Base-by-base conservation (phyloP, 2,113 vertebrate genomes). In the Antennarius striatus region DNA sequence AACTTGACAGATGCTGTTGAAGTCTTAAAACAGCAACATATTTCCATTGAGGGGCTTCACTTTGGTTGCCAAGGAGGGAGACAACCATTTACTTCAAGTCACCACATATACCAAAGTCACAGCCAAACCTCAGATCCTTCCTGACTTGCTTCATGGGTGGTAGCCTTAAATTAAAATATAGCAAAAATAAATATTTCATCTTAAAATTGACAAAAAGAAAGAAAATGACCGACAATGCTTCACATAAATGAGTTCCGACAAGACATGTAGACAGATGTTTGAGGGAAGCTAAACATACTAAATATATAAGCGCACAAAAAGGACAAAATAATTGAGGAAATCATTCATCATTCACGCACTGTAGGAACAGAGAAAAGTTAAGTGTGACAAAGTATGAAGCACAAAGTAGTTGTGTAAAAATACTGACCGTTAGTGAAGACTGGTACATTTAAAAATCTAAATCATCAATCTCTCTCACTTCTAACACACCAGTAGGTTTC, bases 1-100 rank as follows among this genome's bases (percentile, higher is more conserved):
- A n/a, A 17, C 30, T 17, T 7, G 9, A 7, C 58, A 57, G 46
- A 42, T 80, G 52, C 51, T 16, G 40, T 39, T 71, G 75, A 71
- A 47, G 51, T 46, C 17, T 22, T 28, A 32, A 63, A 63, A 39
- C 30, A 14, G 53, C 15, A 49, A 45, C 49, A 36, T 15, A 17
- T 45, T 47, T 55, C 8, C 12, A 32, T n/a, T 65, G 46, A 76
- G 22, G 13, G 11, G 45, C 68, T 50, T 57, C 8, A 9, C 32
- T 53, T 50, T 16, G 6, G 49, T 36, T 15, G 42, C 13, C n/a
- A 29, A 8, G 61, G 64, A 56, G 12, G 48, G 12, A 55, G 65
- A 30, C 17, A 4, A 49, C 10, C 15, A 7, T 29, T 56, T 47
- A 45, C 17, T 51, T 43, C 29, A 45, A 46, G 45, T 15, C 42